A percentile compares a stretch with the other conserved stretches of the same genome.
Conservation (phyloP, 2,113 vertebrate species). For the Micromys minutus region DNA sequence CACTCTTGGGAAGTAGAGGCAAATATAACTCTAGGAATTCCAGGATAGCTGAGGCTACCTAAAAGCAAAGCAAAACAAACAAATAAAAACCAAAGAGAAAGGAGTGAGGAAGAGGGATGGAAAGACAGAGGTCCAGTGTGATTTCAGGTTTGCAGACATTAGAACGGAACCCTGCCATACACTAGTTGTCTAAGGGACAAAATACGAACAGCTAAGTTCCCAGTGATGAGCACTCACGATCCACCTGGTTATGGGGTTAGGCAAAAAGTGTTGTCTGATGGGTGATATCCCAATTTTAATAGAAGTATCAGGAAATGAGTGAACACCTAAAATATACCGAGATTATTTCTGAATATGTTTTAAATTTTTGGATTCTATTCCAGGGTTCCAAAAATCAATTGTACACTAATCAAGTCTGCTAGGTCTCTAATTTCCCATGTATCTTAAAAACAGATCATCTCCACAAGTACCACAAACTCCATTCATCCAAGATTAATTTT, state of each 20-base stretch:
- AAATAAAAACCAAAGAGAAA: not conserved
- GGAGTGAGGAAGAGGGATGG: too few species aligned
- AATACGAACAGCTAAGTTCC: slow-evolving; percentile 7
- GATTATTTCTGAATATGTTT: not conserved
- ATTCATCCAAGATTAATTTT: not conserved
- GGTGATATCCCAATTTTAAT: slow-evolving; percentile 23
- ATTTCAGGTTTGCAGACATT: not conserved
- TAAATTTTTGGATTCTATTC: slow-evolving; percentile 26
- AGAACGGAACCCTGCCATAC: not conserved
- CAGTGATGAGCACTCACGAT: not conserved
- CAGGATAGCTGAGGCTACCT: not conserved
- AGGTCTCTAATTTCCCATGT: not conserved
- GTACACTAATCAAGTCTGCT: not conserved
- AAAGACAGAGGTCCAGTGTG: not conserved
- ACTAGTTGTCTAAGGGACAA: not conserved
- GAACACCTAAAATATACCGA: slow-evolving; percentile 19
- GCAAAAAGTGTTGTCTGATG: not conserved
- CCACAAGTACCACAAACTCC: not conserved
- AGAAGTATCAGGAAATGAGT: slow-evolving; percentile 14
- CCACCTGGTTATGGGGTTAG: not conserved
- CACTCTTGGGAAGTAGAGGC: not conserved
- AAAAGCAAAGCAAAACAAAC: not conserved
- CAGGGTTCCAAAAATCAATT: not conserved
- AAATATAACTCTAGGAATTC: not conserved
- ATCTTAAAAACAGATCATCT: not conserved